Conservation (phyloP, 2,113 vertebrate genomes). For the Anhinga anhinga region DNA sequence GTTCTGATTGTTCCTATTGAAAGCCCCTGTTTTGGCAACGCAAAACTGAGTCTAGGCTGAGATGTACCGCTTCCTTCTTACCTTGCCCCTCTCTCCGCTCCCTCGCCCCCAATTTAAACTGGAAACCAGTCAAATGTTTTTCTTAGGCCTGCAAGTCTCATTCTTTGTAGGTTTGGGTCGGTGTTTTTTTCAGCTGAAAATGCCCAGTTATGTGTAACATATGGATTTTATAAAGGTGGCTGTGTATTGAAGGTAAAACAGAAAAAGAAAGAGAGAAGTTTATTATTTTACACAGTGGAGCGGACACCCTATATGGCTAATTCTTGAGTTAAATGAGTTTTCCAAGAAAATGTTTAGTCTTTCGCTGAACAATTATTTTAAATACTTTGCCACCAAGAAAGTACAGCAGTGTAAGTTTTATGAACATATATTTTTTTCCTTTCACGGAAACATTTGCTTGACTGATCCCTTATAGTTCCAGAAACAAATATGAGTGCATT, state of each 20-base stretch:
- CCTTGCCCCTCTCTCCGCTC: not conserved
- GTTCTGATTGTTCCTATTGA: not conserved
- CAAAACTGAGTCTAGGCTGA: not conserved
- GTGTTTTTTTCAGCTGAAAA: not conserved
- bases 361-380: slow-evolving; percentile 49
- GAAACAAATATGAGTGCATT: slow-evolving; percentile 39
- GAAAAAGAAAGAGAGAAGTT: not conserved
- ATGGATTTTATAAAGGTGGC: slow-evolving; percentile 13
- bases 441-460: slow-evolving; percentile 19
- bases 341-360: slow-evolving; percentile 39
- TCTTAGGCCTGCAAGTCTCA: not conserved
- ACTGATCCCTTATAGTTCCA: slow-evolving; percentile 5
- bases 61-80: not conserved
- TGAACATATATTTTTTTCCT: not conserved
- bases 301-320: not conserved
- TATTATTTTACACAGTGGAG: slow-evolving; percentile 7
- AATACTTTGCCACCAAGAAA: slow-evolving; percentile 25
- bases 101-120: not conserved
- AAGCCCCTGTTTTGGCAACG: not conserved
- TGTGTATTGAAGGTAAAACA: not conserved
- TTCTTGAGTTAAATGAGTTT: slow-evolving; percentile 7
- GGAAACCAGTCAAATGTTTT: not conserved
- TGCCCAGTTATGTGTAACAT: not conserved
- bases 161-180: not conserved
- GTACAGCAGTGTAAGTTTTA: not conserved